Evolutionary conservation across 2,797 vertebrate species (phyloP).

Genomic region (Melanotaenia pygmaea): DNA sequence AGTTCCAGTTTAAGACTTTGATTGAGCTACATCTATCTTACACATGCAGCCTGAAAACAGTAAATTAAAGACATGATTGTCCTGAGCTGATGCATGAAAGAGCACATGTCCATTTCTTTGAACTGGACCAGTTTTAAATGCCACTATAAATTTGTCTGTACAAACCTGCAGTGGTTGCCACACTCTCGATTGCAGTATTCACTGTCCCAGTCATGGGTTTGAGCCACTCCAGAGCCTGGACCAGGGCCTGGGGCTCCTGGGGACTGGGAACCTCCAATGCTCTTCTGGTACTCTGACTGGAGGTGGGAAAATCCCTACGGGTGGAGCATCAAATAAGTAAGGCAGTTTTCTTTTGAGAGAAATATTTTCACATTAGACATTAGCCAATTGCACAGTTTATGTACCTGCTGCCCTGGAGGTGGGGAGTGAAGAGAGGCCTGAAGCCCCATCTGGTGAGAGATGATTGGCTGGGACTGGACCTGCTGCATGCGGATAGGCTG

Average conservation of each 20-base stretch:
- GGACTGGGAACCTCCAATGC: conserved; percentile 90
- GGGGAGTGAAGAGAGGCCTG: conserved; percentile 95
- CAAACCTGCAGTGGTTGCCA: conserved; percentile 95
- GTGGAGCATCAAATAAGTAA: background rate
- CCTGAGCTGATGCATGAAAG: background rate
- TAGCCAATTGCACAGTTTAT: background rate
- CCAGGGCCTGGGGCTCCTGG: conserved; percentile 89
- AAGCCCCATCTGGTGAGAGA: conserved; percentile 95
- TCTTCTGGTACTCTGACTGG: conserved; percentile 93
- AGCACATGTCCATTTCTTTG: background rate
- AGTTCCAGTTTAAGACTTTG: conserved; percentile 9
- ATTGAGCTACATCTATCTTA: conserved; percentile 3
- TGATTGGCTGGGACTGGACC: conserved; percentile 93
- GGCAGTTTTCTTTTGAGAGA: background rate
- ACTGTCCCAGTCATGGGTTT: conserved; percentile 92
- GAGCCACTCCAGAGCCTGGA: conserved; percentile 85
- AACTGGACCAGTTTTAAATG: background rate
- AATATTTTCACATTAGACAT: background rate
- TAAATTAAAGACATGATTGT: background rate
- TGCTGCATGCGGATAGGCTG: conserved; percentile 97
- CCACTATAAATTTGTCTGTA: conserved; percentile 26
- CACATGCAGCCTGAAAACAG: conserved; percentile 7
- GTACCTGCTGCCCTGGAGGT: conserved; percentile 94
- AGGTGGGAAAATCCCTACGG: conserved; percentile 93
- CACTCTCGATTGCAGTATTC: conserved; percentile 96